Base-by-base conservation (phyloP, 2,888 invertebrate genomes). In the Galeruca laticollis region DNA sequence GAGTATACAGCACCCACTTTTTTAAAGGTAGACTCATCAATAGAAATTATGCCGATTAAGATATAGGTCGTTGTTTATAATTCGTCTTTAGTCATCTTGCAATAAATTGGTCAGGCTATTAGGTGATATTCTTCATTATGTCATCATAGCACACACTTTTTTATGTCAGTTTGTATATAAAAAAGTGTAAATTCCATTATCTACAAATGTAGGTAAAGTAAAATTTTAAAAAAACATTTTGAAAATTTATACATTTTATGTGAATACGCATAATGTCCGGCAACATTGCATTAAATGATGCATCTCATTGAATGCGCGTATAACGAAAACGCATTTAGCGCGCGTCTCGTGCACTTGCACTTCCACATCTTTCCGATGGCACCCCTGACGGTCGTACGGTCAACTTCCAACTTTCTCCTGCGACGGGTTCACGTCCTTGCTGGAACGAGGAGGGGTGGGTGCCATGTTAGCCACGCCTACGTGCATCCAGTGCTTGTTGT, bases 401-500 rank as follows among this genome's bases (percentile, higher is more conserved):
- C 33, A 71, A 70, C 62, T 66, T 57, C 35, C 57, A 49, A 66
- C 66, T 66, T 66, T 60, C 66, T 66, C 59, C 49, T 51, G 52
- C 35, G 33, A 35, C 15, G 52, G 75, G 76, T 76, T 74, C 70
- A 69, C 68, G 63, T 65, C 76, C 70, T 69, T 68, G 69, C 76
- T 76, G 64, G 68, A 71, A 47, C 61, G 67, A 57, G 70, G 72
- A 72, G 71, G 75, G 75, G 72, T 75, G 76, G 75, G 72, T 74
- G 73, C 71, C 70, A 51, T 57, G 47, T 43, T 59, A 66, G 72
- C 74, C 76, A 75, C 79, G 78, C 79, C 79, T 70, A 76, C 79
- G 67, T 62, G 61, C 72, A 74, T 75, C 77, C 76, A 77, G 77
- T 77, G 79, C 77, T 73, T 77, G 78, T 77, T 79, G 79, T 79